These are phyloP conservation scores for Macroteleia sp. DNA, from an alignment of 2,888 invertebrate genomes.

Conservation along the genomic window DNA sequence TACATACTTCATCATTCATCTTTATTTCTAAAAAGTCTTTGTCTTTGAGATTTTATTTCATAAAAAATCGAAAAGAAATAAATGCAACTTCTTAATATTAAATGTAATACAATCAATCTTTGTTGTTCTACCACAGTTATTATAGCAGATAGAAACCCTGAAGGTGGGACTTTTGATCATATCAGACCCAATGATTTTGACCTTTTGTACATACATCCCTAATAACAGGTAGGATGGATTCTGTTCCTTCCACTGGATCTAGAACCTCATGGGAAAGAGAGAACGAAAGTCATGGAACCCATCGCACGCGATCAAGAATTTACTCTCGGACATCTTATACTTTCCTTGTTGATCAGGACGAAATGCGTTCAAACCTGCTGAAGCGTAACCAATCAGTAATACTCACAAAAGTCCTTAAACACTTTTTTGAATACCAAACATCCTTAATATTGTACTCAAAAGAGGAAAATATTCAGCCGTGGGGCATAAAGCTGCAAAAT, in stretches of 20 bases:
- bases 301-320: slow-evolving; percentile 35
- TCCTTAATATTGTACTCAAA: slow-evolving; percentile 5
- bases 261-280: slow-evolving; percentile 59
- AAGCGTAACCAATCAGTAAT: slow-evolving; percentile 72
- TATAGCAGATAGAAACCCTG: too few relatives aligned
- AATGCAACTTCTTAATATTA: too few relatives aligned
- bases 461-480: too few relatives aligned
- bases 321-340: slow-evolving; percentile 68
- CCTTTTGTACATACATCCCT: slow-evolving; percentile 68
- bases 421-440: slow-evolving; percentile 20
- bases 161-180: slow-evolving; percentile 26
- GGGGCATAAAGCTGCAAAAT: too few relatives aligned
- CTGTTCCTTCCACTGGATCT: slow-evolving; percentile 67
- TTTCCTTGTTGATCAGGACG: slow-evolving; percentile 75
- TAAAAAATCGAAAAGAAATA: too few relatives aligned
- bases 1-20: too few relatives aligned
- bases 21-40: too few relatives aligned
- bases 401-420: slow-evolving; percentile 47
- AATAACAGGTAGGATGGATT: slow-evolving; percentile 69
- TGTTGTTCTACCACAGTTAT: too few relatives aligned
- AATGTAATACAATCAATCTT: too few relatives aligned
- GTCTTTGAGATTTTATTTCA: too few relatives aligned
- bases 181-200: slow-evolving; percentile 32
- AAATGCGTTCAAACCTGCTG: slow-evolving; percentile 74
- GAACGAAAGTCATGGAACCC: slow-evolving; percentile 60